Evolutionary conservation across 92 coral and sea anemone genomes (phyloP), one percentile per base, ranked within the genome.

Genomic region (Phymanthus crucifer): DNA sequence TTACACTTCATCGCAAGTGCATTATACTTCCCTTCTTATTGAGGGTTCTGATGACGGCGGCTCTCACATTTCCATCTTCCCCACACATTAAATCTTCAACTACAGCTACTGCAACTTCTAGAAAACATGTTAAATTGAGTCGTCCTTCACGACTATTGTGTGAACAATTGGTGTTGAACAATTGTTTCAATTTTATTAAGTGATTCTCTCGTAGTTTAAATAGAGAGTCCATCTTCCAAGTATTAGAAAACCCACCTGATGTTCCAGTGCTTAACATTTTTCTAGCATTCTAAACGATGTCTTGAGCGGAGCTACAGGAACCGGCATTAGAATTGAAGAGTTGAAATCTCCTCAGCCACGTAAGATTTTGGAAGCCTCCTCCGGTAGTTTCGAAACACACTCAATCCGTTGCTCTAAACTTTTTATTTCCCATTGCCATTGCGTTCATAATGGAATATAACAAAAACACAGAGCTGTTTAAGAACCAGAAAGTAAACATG

Each of bases 71-170:
- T 33, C 82, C 78, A 48, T 87, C 87, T 64, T 66, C 57, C n/a
- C 87, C 87, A 43, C 69, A 33, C 48, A 68, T 1, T 33, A 86
- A 61, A 13, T 75, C 79, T 38, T 75, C 83, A 16, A 86, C 85
- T 58, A 74, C 33, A 34, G 85, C 89, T n/a, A n/a, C n/a, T n/a
- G n/a, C 13, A 85, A 34, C 35, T 85, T 85, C 89, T 85, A 85
- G 29, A 74, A 65, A 2, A 48, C 79, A 19, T 83, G 72, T 78
- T 84, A 57, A 0, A 80, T 84, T 32, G 84, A 74, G 64, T 85
- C 84, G 31, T 85, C 74, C 38, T 72, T 50, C 27, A 77, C 77
- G 36, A 85, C 31, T 1, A 85, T 78, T 18, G 80, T 65, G 72
- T 79, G 85, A 32, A 85, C 82, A 37, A 47, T 80, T 6, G 82